phyloP scores from a whole-genome alignment of 2,113 vertebrate species.

The Boleophthalmus pectinirostris region DNA sequence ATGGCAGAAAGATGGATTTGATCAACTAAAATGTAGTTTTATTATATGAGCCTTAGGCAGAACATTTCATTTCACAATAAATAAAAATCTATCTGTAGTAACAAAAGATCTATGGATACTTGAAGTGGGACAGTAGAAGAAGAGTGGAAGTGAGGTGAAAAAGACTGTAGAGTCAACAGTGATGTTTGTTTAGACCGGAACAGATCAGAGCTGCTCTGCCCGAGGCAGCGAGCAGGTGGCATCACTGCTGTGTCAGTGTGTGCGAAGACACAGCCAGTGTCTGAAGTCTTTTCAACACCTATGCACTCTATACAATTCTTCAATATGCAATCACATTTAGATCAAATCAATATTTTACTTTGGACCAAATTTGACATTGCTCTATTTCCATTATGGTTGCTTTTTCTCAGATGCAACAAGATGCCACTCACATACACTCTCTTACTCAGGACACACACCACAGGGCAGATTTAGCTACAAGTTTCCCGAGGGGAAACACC shows the following conservation, averaged over 20 bases:
- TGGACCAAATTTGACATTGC: conserved; percentile 53
- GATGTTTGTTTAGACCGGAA: conserved; percentile 66
- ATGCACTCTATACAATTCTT: not conserved
- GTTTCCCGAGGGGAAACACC: conserved; percentile 66
- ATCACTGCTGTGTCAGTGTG: conserved; percentile 62
- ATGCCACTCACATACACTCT: conserved; percentile 56
- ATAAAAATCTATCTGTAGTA: not conserved
- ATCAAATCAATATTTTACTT: not conserved
- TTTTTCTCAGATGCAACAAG: conserved; percentile 64
- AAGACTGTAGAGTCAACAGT: conserved; percentile 45
- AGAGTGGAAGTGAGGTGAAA: conserved; percentile 18
- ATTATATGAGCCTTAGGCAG: conserved; percentile 50
- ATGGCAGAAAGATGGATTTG: conserved; percentile 15
- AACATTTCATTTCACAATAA: conserved; percentile 7
- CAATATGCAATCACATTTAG: not conserved
- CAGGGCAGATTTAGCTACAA: conserved; percentile 73
- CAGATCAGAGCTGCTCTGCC: conserved; percentile 63
- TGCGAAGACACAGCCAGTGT: conserved; percentile 24
- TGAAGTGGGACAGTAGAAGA: conserved; percentile 4
- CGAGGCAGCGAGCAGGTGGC: conserved; percentile 72
- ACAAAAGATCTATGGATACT: not conserved
- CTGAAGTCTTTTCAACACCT: conserved; percentile 11
- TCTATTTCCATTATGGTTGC: conserved; percentile 64
- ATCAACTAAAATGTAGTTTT: conserved; percentile 21
- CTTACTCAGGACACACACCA: conserved; percentile 59